Evolutionary conservation across 1,140 invertebrate species (phyloP).

Genomic region (Arion vulgaris): DNA sequence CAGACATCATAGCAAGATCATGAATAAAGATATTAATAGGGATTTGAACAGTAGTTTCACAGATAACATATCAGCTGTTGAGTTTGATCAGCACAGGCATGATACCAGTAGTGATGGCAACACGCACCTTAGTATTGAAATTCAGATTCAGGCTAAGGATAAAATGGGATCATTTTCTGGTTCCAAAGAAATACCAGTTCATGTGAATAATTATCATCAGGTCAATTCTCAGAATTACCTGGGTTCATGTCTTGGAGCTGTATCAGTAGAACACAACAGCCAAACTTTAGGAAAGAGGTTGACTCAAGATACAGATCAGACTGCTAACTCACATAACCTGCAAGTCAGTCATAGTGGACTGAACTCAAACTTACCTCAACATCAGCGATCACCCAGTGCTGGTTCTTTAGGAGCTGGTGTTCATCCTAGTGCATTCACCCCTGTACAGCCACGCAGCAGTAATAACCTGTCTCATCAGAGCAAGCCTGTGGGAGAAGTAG

Average conservation of each 20-base stretch:
- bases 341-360: conserved; percentile 38
- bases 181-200: conserved; percentile 34
- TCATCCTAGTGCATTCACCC: conserved; percentile 65
- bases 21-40: conserved; percentile 67
- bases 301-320: background rate
- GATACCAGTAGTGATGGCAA: conserved; percentile 62
- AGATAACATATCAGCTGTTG: conserved; percentile 57
- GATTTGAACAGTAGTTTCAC: conserved; percentile 63
- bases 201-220: conserved; percentile 19
- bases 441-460: conserved; percentile 61
- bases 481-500: conserved; percentile 27
- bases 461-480: conserved; percentile 59
- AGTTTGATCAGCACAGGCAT: conserved; percentile 49
- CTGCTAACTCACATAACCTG: background rate
- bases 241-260: conserved; percentile 31
- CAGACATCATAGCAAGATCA: conserved; percentile 78
- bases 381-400: conserved; percentile 59
- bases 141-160: conserved; percentile 56
- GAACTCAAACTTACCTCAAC: conserved; percentile 53
- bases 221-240: conserved; percentile 28
- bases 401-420: conserved; percentile 56
- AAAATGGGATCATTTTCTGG: conserved; percentile 23
- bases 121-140: conserved; percentile 65
- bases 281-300: background rate
- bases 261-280: conserved; percentile 28